Evolutionary conservation across 1,140 invertebrate species (phyloP), one percentile per base, ranked within the genome.

Genomic region (Drosophila orosa): DNA sequence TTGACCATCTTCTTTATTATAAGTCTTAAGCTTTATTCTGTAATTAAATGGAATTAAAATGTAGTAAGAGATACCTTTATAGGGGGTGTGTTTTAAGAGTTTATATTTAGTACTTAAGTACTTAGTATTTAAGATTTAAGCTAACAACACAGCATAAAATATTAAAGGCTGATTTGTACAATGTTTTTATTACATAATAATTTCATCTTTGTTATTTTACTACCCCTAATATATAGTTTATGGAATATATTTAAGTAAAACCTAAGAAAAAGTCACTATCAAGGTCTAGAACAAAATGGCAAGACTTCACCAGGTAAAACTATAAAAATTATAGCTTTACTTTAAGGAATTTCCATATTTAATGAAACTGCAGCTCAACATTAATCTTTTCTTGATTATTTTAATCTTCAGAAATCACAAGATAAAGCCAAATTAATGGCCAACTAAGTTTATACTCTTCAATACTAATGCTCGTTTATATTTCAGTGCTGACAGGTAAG

Each of bases 1-100:
- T 54, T 89, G 84, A 74, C 84, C 84, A 87, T 87, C 47, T 66
- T 87, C 31, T 59, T 74, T 37, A 25, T 24, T 65, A 15, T 54
- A 57, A 63, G 65, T 81, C 33, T 67, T 50, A 48, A 72, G 69
- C 78, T 78, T 76, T 71, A 37, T 37, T 57, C 67, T 71, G 65
- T n/a, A 61, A 68, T 15, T 35, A 9, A 47, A 9, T n/a, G 12
- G 12, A 59, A 22, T 50, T 3, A 59, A 61, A 33, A 27, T 5
- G 12, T 44, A 3, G 13, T 24, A 15, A 45, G 24, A 44, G 3
- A 24, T 3, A 44, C 1, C 13, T 7, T 44, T 44, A 44, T 22
- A 15, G 19, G 4, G 4, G 3, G 15, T n/a, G 2, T 24, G n/a
- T 13, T 6, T 3, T 13, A 24, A 24, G 12, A 17, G 1, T 7